Evolutionary conservation across 2,113 vertebrate species (phyloP), one percentile per base, ranked within the genome.

Genomic region (Pangasianodon gigas): DNA sequence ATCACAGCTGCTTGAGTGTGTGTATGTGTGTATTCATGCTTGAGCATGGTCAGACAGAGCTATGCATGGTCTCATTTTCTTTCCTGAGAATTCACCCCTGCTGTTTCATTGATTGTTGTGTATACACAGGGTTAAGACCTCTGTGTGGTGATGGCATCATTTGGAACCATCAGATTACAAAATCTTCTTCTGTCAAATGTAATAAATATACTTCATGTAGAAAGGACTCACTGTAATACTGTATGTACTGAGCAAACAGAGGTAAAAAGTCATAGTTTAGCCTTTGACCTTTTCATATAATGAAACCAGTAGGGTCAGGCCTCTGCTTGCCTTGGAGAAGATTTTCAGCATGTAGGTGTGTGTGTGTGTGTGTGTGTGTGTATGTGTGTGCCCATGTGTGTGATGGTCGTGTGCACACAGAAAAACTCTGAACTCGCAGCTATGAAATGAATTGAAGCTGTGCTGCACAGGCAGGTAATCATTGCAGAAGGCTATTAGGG

Each of bases 1-100:
- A n/a, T 91, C 79, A 92, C 87, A 88, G 77, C 32, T 87, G 89
- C 67, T 86, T 87, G 80, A 46, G 52, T 46, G 16, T 65, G 62
- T 71, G 67, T 37, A 1, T 46, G 71, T 80, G n/a, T 51, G 65
- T 60, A 51, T 80, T 24, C 85, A 69, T 26, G 81, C 5, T 74
- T 85, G 67, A 29, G 37, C 32, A 79, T 54, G 67, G 84, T 74
- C 41, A 19, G 32, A 37, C 37, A 44, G 29, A 67, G 32, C 32
- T 77, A 24, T 74, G 24, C 74, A 51, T 86, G 44, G 29, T 74
- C 41, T 80, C 48, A 32, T 85, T 58, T 90, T 81, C 71, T 46
- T 85, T 67, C 84, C n/a, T 84, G 67, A 80, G 85, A 19, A 56
- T 86, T 60, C 52, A 83, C 56, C 85, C 44, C 37, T 88, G 74